Evolutionary conservation across 2,888 invertebrate species (phyloP).

Genomic region (Eupithecia subumbrata): DNA sequence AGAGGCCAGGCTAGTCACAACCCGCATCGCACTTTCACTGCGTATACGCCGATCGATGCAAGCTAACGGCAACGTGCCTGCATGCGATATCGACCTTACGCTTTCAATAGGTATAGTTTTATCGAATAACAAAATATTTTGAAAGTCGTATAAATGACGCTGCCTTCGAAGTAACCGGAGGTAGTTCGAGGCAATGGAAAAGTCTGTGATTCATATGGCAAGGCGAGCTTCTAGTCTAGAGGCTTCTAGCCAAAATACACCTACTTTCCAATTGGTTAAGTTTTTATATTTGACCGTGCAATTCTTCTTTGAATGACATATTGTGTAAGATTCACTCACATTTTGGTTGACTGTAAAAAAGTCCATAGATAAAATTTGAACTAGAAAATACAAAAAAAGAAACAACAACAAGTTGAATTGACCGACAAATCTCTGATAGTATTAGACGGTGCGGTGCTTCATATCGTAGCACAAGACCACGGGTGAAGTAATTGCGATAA

Average conservation of each 20-base stretch:
- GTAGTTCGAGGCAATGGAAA: conserved; percentile 39
- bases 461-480: not conserved
- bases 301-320: not conserved
- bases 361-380: not conserved
- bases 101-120: conserved; percentile 48
- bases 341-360: not conserved
- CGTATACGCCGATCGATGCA: conserved; percentile 49
- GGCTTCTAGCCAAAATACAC: conserved; percentile 18
- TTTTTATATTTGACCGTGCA: conserved; percentile 33
- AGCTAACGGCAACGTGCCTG: conserved; percentile 35
- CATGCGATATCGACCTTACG: conserved; percentile 52
- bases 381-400: not conserved
- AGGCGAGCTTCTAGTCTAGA: conserved; percentile 37
- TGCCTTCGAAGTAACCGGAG: conserved; percentile 32
- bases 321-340: not conserved
- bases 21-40: conserved; percentile 74
- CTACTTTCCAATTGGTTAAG: not conserved
- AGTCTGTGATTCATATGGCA: conserved; percentile 41
- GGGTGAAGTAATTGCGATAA: conserved; percentile 23
- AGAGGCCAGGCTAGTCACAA: conserved; percentile 35
- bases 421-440: not conserved
- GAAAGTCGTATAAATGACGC: conserved; percentile 21
- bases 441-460: not conserved
- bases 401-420: not conserved
- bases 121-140: conserved; percentile 36